Percentiles rank a stretch among this genome's conserved stretches.
Conservation (phyloP, 2,113 vertebrate genomes). For the Recurvirostra avosetta region DNA sequence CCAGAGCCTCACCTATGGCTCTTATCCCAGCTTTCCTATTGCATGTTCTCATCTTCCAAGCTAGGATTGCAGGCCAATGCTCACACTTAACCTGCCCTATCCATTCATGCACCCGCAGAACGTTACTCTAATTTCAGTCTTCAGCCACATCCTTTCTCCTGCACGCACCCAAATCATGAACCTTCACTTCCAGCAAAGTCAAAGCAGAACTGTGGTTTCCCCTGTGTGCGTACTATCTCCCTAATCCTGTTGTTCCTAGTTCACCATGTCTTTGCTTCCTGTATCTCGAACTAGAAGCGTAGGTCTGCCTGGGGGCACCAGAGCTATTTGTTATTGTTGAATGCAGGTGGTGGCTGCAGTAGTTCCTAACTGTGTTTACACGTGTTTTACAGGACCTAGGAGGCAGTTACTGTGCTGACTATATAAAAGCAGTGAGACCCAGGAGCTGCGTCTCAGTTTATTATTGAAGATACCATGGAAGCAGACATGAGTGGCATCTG, state of each 20-base stretch:
- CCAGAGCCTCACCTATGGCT: not conserved
- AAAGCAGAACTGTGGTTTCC: not conserved
- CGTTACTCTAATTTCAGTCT: not conserved
- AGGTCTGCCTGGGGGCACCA: not conserved
- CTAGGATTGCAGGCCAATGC: not conserved
- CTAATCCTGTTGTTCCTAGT: not conserved
- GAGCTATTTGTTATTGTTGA: not conserved
- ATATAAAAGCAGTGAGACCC: not conserved
- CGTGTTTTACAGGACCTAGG: not conserved
- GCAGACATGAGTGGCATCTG: fast-evolving
- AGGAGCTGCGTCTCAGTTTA: not conserved
- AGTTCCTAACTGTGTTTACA: not conserved
- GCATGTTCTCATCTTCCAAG: not conserved
- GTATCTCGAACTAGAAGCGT: not conserved
- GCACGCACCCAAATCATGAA: not conserved
- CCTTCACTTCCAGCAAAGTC: not conserved
- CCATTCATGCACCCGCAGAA: not conserved
- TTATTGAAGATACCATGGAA: not conserved
- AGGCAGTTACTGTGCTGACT: not conserved
- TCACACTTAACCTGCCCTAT: not conserved
- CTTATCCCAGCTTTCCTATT: not conserved
- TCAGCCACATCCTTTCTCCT: not conserved
- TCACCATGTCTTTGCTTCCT: not conserved
- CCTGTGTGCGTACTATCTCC: not conserved
- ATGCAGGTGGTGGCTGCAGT: not conserved